A percentile compares a stretch with the other conserved stretches of the same genome.
These are phyloP conservation scores for Periparus ater DNA, from an alignment of 2,797 vertebrate species.

Conservation along the genomic window DNA sequence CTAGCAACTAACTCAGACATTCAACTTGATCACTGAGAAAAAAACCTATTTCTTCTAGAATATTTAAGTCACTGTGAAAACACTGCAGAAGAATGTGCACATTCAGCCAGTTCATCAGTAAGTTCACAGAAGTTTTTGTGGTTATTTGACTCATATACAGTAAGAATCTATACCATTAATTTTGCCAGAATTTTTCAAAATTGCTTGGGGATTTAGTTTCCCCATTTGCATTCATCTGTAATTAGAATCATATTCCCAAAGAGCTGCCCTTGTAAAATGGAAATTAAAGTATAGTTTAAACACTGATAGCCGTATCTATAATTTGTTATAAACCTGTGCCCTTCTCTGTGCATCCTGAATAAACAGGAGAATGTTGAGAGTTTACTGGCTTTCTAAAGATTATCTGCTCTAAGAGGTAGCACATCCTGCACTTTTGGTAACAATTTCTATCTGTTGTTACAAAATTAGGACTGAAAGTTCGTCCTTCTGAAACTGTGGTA, in stretches of 20 bases:
- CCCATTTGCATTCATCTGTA: not conserved
- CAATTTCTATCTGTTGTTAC: not conserved
- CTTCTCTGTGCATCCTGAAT: not conserved
- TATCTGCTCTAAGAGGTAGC: not conserved
- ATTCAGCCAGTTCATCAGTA: not conserved
- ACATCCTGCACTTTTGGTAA: not conserved
- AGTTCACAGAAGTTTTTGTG: not conserved
- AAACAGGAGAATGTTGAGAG: not conserved
- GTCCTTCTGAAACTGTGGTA: not conserved
- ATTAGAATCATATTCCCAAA: not conserved
- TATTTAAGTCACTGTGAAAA: not conserved
- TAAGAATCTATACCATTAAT: not conserved
- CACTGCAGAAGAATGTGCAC: not conserved
- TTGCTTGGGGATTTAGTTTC: not conserved
- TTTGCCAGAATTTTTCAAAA: conserved; percentile 15
- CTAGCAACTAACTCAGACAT: not conserved
- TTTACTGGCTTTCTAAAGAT: not conserved
- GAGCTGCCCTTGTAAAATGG: not conserved
- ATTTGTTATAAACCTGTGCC: not conserved
- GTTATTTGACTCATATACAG: not conserved
- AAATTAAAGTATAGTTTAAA: not conserved
- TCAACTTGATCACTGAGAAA: not conserved
- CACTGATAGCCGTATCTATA: not conserved
- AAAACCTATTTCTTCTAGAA: not conserved
- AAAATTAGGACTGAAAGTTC: not conserved